Evolutionary conservation across 1,140 invertebrate genomes (phyloP), one percentile per base, ranked within the genome.

Genomic region (Rhizoglyphus robini): DNA sequence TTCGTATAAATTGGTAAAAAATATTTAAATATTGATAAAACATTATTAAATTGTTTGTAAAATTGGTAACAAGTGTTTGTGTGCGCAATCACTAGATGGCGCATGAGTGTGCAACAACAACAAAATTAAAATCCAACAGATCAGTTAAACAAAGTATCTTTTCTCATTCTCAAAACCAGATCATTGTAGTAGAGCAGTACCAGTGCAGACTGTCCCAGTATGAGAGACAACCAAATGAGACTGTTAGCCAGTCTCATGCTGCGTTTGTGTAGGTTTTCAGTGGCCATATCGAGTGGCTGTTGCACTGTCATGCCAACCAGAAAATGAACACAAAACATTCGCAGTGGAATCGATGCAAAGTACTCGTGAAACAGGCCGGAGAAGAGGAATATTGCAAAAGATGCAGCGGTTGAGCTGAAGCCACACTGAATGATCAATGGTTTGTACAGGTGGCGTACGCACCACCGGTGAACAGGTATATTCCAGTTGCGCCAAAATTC

Each of bases 291-390:
- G 1, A 60, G 29, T 32, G 27, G 3, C 2, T 29, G 15, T 46
- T 60, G 58, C 13, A 29, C 15, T 11, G 8, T 11, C 58, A 60
- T 60, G n/a, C 29, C 58, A 46, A 60, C 13, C 13, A 60, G 13
- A 32, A 60, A 60, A 46, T 60, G 58, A 11, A 60, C 15, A 46
- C 58, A 34, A 34, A 60, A 32, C 15, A 15, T 15, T 3, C 58
- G 4, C 30, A 60, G 29, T 32, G 58, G 58, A 20, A 46, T 23
- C 1, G 58, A 60, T 15, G 36, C 30, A 32, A 60, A 30, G 36
- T 60, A 60, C 29, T 60, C 58, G 29, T 60, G 58, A 32, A 60
- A 60, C 23, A 60, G n/a, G 18, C 58, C 58, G 30, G 58, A 60
- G 29, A 60, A 18, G 15, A 60, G 2, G 30, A 60, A 60, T 18